Conservation (phyloP, 37 sponge, comb jelly and placozoan species). For the Spongia lamella region DNA sequence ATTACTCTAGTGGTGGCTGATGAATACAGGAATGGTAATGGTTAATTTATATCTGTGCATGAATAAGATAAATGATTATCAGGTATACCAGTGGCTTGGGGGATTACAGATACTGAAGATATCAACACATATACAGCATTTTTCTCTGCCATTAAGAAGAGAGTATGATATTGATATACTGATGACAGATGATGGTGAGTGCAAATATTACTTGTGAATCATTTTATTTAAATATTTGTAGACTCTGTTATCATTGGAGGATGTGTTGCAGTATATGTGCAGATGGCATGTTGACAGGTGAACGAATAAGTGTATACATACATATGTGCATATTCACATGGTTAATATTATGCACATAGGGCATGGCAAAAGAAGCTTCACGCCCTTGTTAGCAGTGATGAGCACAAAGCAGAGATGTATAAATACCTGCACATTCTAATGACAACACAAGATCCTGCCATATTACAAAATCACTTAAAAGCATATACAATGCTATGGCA, state of each 20-base stretch:
- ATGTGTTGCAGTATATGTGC: slow-evolving; percentile 9
- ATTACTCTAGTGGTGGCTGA: slow-evolving; percentile 19
- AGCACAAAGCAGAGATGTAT: neutral
- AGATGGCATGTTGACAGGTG: slow-evolving; percentile 14
- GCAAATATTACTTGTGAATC: neutral
- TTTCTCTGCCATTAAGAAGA: neutral
- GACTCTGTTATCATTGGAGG: neutral
- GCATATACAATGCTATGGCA: no score
- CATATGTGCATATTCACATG: neutral
- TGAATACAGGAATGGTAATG: slow-evolving; percentile 23
- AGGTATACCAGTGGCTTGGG: slow-evolving; percentile 18
- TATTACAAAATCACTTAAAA: no score
- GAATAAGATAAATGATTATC: neutral
- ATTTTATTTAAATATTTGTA: neutral
- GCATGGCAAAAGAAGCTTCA: neutral
- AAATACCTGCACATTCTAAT: neutral
- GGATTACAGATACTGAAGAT: slow-evolving; percentile 1
- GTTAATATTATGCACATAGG: neutral
- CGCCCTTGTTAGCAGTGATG: neutral
- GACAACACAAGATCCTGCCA: no score
- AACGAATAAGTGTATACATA: neutral
- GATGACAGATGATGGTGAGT: slow-evolving; percentile 15
- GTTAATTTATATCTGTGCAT: neutral
- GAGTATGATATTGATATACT: neutral
- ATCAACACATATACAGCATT: neutral